Base-by-base conservation (phyloP, 2,888 invertebrate species). In the Drosophila rubida region DNA sequence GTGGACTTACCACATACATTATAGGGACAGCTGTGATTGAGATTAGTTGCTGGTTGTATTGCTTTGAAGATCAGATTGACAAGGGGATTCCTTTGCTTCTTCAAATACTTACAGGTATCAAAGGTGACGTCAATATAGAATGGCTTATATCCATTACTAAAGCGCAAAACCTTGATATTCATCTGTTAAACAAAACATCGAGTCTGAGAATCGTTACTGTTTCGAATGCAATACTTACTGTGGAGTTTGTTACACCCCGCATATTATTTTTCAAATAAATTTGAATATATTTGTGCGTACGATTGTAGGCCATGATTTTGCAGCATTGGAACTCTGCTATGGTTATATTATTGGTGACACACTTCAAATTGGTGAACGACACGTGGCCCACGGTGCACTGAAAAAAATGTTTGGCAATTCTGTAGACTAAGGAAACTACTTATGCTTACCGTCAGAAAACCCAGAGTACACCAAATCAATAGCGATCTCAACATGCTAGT, bases 61-160 rank as follows among this genome's bases (percentile, higher is more conserved):
- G 37, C 45, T 4, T 58, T 37, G 6, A 44, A 74, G 7, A 61
- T 25, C 11, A 32, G 2, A 6, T 46, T 55, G 3, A 50, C 0
- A 9, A 66, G 1, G 0, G 44, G 30, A 50, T 66, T 9, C 3
- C 13, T 16, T 2, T 9, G 57, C 0, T 39, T 25, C 11, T 3
- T 73, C 5, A 80, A 0, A 48, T 62, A 79, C 9, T 61, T 44
- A 23, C 80, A 79, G 0, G n/a, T 60, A 51, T 78, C 78, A 1
- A 45, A 6, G 4, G 50, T 55, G 0, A 46, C 0, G 11, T 62
- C 19, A 1, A 61, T 0, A 6, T 45, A 53, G 7, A 68, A 65
- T 0, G 69, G 65, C 9, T 78, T 77, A 27, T 66, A 80, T 4
- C 70, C 80, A n/a, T 73, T 39, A 6, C 51, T 44, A 2, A 59